Base-by-base conservation (phyloP, 2,888 invertebrate genomes). In the Capitulum mitella region DNA sequence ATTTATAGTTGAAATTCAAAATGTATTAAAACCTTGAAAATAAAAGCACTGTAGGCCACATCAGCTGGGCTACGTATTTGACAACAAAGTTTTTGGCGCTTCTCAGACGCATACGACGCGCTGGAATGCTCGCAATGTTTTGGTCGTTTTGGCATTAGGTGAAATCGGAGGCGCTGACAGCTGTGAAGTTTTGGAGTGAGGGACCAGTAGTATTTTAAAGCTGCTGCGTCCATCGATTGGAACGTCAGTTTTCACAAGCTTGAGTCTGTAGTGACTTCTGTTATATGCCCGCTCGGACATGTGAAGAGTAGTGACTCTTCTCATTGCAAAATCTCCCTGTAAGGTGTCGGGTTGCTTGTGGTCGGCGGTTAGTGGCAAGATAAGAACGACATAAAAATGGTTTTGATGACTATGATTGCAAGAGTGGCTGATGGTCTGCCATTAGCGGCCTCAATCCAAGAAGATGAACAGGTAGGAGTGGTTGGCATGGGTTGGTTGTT, bases 381-480 rank as follows among this genome's bases (percentile, higher is more conserved):
- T 16, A 12, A 32, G 5, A 1, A 10, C 3, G 32, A 1, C 3
- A 61, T 14, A 51, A 90, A 88, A 85, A 98, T 98, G 98, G 96
- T 98, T 86, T 87, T 97, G 85, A 91, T 98, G 90, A 99, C 98
- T 81, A 95, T 98, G 94, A 97, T 99, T 84, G 98, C 97, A 43
- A 90, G 98, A 84, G 92, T 97, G 83, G 92, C 92, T 83, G 98
- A 98, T 87, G 98, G 97, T 51, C 89, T 98, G 82, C 97, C 97
- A 79, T 87, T 98, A 83, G 95, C 97, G 80, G 98, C 97, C 79
- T 96, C 96, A 79, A 95, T 98, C 91, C 98, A 98, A 87, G 98
- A 98, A 87, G 97, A 98, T 85, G 98, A 98, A 87, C 95, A 97
- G 91, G 97, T 97, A 89, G 85, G 85, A 43, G n/a, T n/a, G n/a